Conservation (phyloP, 2,888 invertebrate genomes). For the Agrochola macilenta region DNA sequence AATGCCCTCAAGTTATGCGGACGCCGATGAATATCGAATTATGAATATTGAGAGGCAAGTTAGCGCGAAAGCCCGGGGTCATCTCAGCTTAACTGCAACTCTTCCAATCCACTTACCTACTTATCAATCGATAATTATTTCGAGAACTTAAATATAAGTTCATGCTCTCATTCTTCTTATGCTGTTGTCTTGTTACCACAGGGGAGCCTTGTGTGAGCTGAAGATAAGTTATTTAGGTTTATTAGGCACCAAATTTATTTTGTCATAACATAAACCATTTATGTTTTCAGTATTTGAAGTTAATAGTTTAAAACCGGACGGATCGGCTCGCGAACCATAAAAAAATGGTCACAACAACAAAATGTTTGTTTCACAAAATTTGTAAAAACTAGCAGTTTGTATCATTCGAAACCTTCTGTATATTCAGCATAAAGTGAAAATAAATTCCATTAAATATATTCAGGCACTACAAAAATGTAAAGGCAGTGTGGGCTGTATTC, state of each 20-base stretch:
- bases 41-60: constrained; percentile 82
- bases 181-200: neutral
- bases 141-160: constrained; percentile 55
- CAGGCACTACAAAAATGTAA: constrained; percentile 77
- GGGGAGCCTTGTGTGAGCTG: neutral
- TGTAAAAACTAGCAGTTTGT: constrained; percentile 23
- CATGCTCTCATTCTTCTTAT: constrained; percentile 54
- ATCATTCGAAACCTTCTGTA: constrained; percentile 16
- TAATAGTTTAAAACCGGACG: neutral
- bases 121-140: constrained; percentile 77
- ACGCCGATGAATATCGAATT: constrained; percentile 79
- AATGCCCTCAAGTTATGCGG: constrained; percentile 78
- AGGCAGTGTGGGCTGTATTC: constrained; percentile 78
- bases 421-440: constrained; percentile 50
- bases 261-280: neutral
- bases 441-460: constrained; percentile 69
- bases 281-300: neutral
- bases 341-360: neutral
- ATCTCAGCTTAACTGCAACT: constrained; percentile 74
- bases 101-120: constrained; percentile 81
- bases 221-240: neutral
- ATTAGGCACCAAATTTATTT: neutral
- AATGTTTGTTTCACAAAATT: neutral
- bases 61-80: constrained; percentile 74
- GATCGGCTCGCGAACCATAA: neutral